phyloP scores from a whole-genome alignment of 2,888 invertebrate genomes.

The Trypoxylon attenuatum region DNA sequence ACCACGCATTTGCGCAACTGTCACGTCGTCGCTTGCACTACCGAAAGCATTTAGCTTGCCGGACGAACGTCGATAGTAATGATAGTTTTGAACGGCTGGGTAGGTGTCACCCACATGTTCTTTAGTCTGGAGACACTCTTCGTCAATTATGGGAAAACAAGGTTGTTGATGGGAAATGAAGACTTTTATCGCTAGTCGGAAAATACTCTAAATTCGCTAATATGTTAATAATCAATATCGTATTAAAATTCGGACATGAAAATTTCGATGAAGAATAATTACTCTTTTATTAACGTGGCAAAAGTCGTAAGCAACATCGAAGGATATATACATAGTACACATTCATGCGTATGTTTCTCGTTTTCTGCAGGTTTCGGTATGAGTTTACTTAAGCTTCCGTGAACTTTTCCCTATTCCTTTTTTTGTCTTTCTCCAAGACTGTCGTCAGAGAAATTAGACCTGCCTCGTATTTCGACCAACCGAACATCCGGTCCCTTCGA shows the following conservation, averaged over 20 bases:
- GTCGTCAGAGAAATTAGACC: slow-evolving; percentile 62
- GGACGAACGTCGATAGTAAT: slow-evolving; percentile 44
- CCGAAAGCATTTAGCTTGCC: slow-evolving; percentile 31
- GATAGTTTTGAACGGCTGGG: slow-evolving; percentile 27
- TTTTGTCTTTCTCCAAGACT: slow-evolving; percentile 44
- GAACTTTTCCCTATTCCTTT: slow-evolving; percentile 37
- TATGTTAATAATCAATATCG: background rate
- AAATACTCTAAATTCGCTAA: too few species aligned
- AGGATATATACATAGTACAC: too few species aligned
- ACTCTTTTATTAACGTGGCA: too few species aligned
- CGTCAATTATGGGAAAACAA: background rate
- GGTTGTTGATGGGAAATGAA: background rate
- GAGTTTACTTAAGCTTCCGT: slow-evolving; percentile 26
- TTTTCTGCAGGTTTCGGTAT: too few species aligned
- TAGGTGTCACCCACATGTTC: slow-evolving; percentile 38
- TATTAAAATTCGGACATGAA: background rate
- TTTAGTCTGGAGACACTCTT: slow-evolving; percentile 15
- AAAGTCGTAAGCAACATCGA: too few species aligned
- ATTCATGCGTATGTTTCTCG: too few species aligned
- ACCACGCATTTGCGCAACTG: slow-evolving; percentile 67
- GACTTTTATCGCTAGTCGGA: too few species aligned
- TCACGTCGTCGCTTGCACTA: slow-evolving; percentile 47
- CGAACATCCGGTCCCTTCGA: slow-evolving; percentile 55
- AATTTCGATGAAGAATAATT: background rate
- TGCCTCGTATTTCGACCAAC: slow-evolving; percentile 58